Evolutionary conservation across 2,797 vertebrate genomes (phyloP).

Genomic region (Caiman crocodilus): DNA sequence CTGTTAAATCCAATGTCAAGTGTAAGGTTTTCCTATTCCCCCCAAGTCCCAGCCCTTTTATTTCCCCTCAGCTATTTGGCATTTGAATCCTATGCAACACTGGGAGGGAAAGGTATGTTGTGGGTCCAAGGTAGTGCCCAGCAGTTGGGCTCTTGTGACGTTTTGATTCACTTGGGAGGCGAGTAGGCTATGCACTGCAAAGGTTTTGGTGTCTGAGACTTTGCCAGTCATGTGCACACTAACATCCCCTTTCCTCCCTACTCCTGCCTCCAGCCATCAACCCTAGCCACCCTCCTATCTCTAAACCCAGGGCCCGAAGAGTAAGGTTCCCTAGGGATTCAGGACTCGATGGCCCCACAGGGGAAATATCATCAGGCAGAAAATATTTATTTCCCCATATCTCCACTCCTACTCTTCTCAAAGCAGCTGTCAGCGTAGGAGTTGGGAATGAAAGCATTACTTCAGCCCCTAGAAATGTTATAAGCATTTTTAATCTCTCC

Average conservation of each 20-base stretch:
- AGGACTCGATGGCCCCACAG: constrained; percentile 23
- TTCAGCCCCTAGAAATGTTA: not conserved
- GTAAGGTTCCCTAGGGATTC: constrained; percentile 1
- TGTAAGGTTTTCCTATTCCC: not conserved
- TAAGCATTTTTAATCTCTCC: not conserved
- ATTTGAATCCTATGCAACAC: not conserved
- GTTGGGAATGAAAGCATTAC: constrained; percentile 40
- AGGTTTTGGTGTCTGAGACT: not conserved
- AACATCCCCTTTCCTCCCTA: not conserved
- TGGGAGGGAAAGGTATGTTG: not conserved
- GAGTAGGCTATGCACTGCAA: constrained; percentile 11
- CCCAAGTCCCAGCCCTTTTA: accelerated
- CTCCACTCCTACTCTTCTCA: constrained; percentile 9
- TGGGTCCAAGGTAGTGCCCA: not conserved
- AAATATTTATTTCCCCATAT: constrained; percentile 31
- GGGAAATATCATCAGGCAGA: not conserved
- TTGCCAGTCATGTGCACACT: accelerated
- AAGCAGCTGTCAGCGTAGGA: constrained; percentile 36
- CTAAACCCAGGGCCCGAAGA: constrained; percentile 5
- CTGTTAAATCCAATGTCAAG: not conserved
- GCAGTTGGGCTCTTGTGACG: constrained; percentile 3
- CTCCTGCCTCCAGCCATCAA: not conserved
- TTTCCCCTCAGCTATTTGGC: not conserved
- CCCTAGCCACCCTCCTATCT: not conserved
- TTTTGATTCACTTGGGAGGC: constrained; percentile 13